Evolutionary conservation across 2,888 invertebrate species (phyloP).

Genomic region (Chesias legatella): DNA sequence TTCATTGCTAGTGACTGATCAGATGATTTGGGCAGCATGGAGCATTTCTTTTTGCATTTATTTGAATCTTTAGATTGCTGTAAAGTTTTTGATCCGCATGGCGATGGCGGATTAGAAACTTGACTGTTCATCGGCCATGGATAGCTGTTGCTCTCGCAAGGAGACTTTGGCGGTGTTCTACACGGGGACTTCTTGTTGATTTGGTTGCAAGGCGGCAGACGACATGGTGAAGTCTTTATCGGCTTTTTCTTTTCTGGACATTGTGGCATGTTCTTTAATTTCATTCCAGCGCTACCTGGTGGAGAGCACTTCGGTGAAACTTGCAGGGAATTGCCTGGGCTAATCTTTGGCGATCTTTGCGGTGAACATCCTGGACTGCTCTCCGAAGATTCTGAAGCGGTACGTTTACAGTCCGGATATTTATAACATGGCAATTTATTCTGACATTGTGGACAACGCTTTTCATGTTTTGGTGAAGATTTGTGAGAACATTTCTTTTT

Average conservation of each 20-base stretch:
- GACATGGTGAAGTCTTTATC: background rate
- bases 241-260: background rate
- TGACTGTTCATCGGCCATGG: slow-evolving; percentile 13
- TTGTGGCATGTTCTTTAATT: background rate
- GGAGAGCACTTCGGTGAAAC: background rate
- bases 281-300: background rate
- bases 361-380: background rate
- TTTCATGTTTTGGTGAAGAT: background rate
- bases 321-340: background rate
- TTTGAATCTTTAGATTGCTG: background rate
- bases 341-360: slow-evolving; percentile 1
- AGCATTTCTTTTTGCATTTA: slow-evolving; percentile 6
- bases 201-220: slow-evolving; percentile 1
- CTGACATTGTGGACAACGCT: slow-evolving; percentile 3
- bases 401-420: slow-evolving; percentile 2
- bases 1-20: slow-evolving; percentile 1
- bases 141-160: slow-evolving; percentile 1
- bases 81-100: slow-evolving; percentile 3
- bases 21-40: slow-evolving; percentile 2
- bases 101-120: slow-evolving; percentile 5
- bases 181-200: background rate
- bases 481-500: background rate
- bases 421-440: background rate
- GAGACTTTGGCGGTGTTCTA: slow-evolving; percentile 5
- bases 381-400: background rate